Evolutionary conservation across 92 coral and sea anemone species (phyloP), one percentile per base, ranked within the genome.

Genomic region (Siderastrea radians): DNA sequence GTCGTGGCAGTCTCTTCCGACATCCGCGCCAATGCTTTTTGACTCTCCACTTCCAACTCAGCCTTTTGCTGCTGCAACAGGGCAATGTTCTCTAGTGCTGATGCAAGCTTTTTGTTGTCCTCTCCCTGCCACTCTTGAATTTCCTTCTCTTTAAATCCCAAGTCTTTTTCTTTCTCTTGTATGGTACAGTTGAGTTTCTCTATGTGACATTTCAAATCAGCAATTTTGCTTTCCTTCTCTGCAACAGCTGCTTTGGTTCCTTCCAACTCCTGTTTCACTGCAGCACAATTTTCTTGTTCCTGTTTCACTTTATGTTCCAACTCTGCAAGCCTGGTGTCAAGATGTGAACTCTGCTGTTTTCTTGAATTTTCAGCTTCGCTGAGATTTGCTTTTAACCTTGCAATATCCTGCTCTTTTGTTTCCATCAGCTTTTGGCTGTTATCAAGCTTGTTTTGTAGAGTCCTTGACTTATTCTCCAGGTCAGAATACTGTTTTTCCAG

Each of bases 361-460:
- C 63, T 86, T 16, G 75, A 8, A 53, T 82, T 85, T 70, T 93
- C 96, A 45, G 70, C 59, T 80, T 93, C 94, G 3, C 63, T 69
- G 15, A 90, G 81, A 55, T 79, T 87, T 72, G 84, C 82, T 76
- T 89, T 89, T 54, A 95, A 7, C 83, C 80, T 69, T 45, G 85
- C 88, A 48, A 95, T 55, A 52, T 95, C 94, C 55, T 74, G 83
- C 48, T 91, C 90, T 84, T 65, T 95, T 61, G 92, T 63, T 60
- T 80, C 90, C 58, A 93, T 43, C 68, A 86, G 52, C 55, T 91
- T 78, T 78, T 88, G 89, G 45, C 90, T 79, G 83, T 93, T 93
- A 7, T 88, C 96, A 52, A 85, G 90, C 46, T 85, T 87, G 58
- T 76, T 89, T 74, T 77, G 78, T 5, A 93, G 82, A 63, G 91